Evolutionary conservation across 2,797 vertebrate species (phyloP).

Genomic region (Sebastiscus tertius): DNA sequence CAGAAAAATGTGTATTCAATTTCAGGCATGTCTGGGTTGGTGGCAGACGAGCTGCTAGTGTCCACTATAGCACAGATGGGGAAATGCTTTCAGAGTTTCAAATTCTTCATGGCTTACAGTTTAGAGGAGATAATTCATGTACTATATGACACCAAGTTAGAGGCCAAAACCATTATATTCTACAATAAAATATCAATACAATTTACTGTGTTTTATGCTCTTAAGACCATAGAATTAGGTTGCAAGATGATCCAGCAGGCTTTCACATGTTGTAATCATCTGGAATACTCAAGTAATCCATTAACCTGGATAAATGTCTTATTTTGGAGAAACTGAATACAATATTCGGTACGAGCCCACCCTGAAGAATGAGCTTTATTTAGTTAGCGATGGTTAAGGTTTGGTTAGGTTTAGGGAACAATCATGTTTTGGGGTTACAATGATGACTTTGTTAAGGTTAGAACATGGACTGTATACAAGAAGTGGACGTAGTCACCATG

Average conservation of each 20-base stretch:
- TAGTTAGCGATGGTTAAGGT: background rate
- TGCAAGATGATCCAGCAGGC: background rate
- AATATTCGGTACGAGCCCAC: background rate
- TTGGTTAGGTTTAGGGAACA: background rate
- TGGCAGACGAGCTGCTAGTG: background rate
- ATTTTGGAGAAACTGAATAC: background rate
- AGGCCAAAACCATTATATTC: conserved; percentile 33
- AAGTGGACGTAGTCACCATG: no score
- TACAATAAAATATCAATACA: background rate
- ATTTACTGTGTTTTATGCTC: background rate
- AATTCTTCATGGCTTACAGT: conserved; percentile 26
- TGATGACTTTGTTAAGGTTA: background rate
- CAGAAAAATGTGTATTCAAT: conserved; percentile 56
- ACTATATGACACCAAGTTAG: conserved; percentile 6
- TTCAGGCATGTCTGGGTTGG: conserved; percentile 37
- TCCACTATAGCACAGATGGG: conserved; percentile 60
- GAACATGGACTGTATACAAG: background rate
- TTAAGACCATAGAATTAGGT: background rate
- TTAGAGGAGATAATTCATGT: conserved; percentile 36
- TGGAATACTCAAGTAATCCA: background rate
- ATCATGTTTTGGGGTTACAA: background rate
- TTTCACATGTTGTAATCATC: background rate
- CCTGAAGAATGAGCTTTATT: background rate
- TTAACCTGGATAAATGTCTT: background rate
- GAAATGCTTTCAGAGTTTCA: conserved; percentile 42